A percentile compares a stretch with the other conserved stretches of the same genome.
These are phyloP conservation scores for Sesia apiformis DNA, from an alignment of 2,888 invertebrate species.

Conservation along the genomic window DNA sequence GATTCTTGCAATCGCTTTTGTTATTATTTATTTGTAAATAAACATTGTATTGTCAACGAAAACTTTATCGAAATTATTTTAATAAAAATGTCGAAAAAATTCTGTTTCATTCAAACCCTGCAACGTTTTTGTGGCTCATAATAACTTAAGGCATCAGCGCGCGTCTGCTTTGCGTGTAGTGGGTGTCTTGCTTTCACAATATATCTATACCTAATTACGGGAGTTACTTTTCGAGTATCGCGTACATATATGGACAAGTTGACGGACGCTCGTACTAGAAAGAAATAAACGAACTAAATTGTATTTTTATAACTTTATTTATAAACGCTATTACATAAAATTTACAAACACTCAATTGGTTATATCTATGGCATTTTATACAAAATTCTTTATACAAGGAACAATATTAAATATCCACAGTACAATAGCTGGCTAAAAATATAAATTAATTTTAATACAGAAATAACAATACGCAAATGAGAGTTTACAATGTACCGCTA, in stretches of 20 bases:
- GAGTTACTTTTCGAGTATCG: no score
- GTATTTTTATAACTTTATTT: slow-evolving; percentile 33
- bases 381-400: background rate
- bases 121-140: background rate
- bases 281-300: background rate
- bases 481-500: no score
- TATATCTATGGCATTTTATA: background rate
- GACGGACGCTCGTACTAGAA: background rate
- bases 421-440: no score
- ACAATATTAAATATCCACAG: background rate
- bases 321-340: slow-evolving; percentile 48
- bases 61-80: slow-evolving; percentile 14
- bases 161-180: no score
- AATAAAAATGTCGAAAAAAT: slow-evolving; percentile 10
- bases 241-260: no score
- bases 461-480: no score
- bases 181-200: no score
- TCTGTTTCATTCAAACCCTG: background rate
- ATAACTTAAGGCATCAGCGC: no score
- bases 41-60: slow-evolving; percentile 23
- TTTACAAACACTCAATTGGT: slow-evolving; percentile 27
- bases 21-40: slow-evolving; percentile 17
- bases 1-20: slow-evolving; percentile 42
- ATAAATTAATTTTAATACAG: no score
- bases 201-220: no score